Evolutionary conservation across 2,113 vertebrate genomes (phyloP).

Genomic region (Delphinus delphis): DNA sequence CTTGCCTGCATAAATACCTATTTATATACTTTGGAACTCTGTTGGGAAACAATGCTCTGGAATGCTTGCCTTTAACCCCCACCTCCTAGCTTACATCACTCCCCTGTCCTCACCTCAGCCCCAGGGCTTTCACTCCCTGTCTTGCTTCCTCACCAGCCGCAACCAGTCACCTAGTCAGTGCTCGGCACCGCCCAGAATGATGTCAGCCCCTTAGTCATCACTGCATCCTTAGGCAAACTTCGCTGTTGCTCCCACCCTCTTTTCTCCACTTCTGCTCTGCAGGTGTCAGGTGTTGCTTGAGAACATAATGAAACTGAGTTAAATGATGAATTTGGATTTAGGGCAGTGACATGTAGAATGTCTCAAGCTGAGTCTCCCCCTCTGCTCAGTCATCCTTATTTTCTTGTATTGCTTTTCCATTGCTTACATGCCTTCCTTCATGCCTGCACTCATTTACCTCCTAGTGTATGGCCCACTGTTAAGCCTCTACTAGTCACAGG

Average conservation of each 20-base stretch:
- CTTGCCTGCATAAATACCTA: too few species aligned
- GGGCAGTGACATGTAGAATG: background rate
- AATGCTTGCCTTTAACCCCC: background rate
- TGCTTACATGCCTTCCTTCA: background rate
- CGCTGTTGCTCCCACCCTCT: background rate
- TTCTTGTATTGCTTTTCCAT: background rate
- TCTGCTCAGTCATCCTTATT: background rate
- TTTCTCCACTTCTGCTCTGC: background rate
- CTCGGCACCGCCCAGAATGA: background rate
- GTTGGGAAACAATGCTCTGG: background rate
- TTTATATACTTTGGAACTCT: background rate
- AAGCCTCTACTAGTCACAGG: background rate
- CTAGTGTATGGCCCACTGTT: background rate
- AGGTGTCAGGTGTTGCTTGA: background rate
- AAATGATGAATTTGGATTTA: background rate
- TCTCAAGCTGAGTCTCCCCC: background rate
- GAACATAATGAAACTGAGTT: background rate
- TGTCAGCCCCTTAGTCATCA: background rate
- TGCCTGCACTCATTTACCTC: background rate
- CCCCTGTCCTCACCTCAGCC: background rate
- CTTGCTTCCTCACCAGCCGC: background rate
- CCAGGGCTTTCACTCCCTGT: background rate
- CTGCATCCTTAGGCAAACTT: too few species aligned
- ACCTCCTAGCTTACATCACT: background rate
- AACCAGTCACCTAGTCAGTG: background rate